phyloP scores from a whole-genome alignment of 2,113 vertebrate genomes.

The Nothobranchius furzeri region DNA sequence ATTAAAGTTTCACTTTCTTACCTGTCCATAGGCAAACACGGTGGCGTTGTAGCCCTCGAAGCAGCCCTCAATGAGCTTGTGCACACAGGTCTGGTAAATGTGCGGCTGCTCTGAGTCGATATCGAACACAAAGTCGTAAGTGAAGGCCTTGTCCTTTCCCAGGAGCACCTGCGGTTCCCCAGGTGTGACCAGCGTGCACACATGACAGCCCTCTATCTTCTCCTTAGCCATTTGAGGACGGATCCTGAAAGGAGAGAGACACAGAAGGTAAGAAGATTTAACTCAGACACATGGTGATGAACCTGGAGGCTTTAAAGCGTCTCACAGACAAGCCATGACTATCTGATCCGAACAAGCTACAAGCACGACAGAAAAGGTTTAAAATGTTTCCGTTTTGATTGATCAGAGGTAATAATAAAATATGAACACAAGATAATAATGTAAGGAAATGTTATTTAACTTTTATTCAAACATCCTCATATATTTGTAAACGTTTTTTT shows the following conservation, averaged over 20 bases:
- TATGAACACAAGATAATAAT: too few species aligned
- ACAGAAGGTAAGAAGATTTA: not conserved
- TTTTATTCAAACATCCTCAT: too few species aligned
- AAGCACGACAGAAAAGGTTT: too few species aligned
- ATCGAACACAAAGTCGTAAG: constrained; percentile 96
- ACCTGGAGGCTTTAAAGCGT: too few species aligned
- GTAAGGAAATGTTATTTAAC: too few species aligned
- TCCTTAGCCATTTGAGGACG: constrained; percentile 97
- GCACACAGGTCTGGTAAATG: constrained; percentile 86
- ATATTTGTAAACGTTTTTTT: too few species aligned
- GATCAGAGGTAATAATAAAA: too few species aligned
- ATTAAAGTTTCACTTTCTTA: constrained; percentile 35
- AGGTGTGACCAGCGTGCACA: constrained; percentile 92
- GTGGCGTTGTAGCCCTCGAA: constrained; percentile 97
- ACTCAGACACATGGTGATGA: too few species aligned
- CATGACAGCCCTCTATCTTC: constrained; percentile 96
- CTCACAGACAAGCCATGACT: too few species aligned
- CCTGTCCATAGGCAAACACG: constrained; percentile 95
- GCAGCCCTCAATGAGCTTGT: constrained; percentile 94
- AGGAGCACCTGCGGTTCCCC: constrained; percentile 95
- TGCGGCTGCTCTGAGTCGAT: constrained; percentile 87
- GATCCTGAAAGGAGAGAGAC: constrained; percentile 78
- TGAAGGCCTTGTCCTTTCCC: constrained; percentile 99
- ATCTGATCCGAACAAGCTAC: too few species aligned
- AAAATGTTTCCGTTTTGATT: too few species aligned